These are phyloP conservation scores for Cladopsammia gracilis DNA, from an alignment of 64 coral and sea anemone species.

Conservation along the genomic window DNA sequence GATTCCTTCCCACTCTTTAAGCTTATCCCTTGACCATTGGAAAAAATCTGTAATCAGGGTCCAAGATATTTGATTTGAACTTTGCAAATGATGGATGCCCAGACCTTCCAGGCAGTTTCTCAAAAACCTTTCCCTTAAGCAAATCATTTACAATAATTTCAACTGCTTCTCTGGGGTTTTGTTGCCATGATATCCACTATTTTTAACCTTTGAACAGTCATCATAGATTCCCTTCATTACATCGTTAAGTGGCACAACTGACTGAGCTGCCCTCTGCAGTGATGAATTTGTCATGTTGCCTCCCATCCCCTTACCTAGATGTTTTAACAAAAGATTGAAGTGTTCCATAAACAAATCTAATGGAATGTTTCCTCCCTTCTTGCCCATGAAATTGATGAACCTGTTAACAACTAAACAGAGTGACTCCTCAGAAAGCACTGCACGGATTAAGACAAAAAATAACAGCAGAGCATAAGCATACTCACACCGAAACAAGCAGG, in stretches of 20 bases:
- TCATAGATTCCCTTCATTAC: constrained; percentile 41
- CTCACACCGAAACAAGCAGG: too few species aligned
- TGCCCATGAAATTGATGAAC: constrained; percentile 56
- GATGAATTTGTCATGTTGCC: constrained; percentile 45
- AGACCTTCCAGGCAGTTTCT: background rate
- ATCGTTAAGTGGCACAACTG: constrained; percentile 38
- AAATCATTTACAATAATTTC: constrained; percentile 47
- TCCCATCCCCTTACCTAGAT: constrained; percentile 17
- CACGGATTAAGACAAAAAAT: constrained; percentile 51
- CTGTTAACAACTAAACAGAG: constrained; percentile 40
- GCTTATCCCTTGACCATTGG: constrained; percentile 7
- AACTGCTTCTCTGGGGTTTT: constrained; percentile 41
- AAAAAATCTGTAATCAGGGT: constrained; percentile 51
- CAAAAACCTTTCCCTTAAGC: constrained; percentile 12
- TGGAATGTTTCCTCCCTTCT: constrained; percentile 51
- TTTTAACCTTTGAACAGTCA: constrained; percentile 31
- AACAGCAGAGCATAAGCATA: constrained; percentile 69
- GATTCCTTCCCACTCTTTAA: constrained; percentile 46
- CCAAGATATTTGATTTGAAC: constrained; percentile 28
- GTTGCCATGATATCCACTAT: constrained; percentile 37
- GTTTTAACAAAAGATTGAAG: constrained; percentile 57
- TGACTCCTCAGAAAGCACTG: constrained; percentile 52
- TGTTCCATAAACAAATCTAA: constrained; percentile 76
- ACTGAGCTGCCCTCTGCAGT: constrained; percentile 39
- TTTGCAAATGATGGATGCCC: constrained; percentile 54